Evolutionary conservation across 2,797 vertebrate species (phyloP).

Genomic region (Enteromius radiatus): DNA sequence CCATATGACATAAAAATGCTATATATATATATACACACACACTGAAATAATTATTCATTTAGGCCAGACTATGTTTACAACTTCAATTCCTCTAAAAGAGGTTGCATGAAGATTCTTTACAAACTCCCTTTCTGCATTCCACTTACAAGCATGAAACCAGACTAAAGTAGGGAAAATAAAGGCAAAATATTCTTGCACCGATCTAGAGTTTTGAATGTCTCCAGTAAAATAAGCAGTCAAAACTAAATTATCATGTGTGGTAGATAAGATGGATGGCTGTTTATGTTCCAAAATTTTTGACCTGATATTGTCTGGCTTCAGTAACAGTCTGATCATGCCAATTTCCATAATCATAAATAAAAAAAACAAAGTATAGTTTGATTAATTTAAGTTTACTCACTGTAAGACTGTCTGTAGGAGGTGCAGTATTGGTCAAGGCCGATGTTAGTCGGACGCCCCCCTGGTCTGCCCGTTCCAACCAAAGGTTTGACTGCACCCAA

Average conservation of each 20-base stretch:
- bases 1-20: background rate
- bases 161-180: background rate
- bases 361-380: background rate
- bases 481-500: constrained; percentile 48
- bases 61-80: background rate
- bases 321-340: background rate
- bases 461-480: constrained; percentile 48
- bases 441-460: constrained; percentile 50
- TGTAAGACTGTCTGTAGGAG: constrained; percentile 50
- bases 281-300: background rate
- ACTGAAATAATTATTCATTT: background rate
- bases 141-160: background rate
- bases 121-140: background rate
- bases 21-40: no score
- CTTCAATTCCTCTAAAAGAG: no score
- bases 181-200: background rate
- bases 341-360: background rate
- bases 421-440: constrained; percentile 47
- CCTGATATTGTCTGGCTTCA: background rate
- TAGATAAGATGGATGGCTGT: background rate
- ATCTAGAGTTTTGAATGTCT: background rate
- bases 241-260: background rate
- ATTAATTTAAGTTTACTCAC: constrained; percentile 29
- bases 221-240: background rate
- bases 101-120: background rate